Evolutionary conservation across 2,888 invertebrate genomes (phyloP), one percentile per base, ranked within the genome.

Genomic region (Leistus spinibarbis): DNA sequence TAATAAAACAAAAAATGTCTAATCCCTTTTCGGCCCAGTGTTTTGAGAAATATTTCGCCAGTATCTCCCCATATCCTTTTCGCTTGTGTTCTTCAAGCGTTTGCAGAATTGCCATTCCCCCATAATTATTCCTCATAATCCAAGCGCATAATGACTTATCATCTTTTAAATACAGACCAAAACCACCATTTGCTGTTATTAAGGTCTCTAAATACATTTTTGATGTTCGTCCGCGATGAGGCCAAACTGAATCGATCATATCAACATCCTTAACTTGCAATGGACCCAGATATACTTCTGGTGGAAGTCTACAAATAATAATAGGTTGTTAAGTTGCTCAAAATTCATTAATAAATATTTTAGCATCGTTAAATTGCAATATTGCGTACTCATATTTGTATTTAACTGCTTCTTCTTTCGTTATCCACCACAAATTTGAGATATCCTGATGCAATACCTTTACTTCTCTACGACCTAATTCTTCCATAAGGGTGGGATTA

Each of bases 61-160:
- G 79, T 24, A 84, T 78, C 76, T 78, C 81, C 5, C 82, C 86
- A 77, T 85, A 86, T 22, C 86, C 86, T 76, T 81, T 84, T 60
- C 83, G 78, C 75, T 79, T 83, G 71, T 85, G 79, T 20, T 80
- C 79, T 5, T 83, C 81, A 7, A 80, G 76, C 1, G 86, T 86
- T 76, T 86, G 85, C 24, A 85, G 79, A 5, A 83, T 79, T 13
- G 82, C 82, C 68, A 86, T 67, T 22, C 82, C 83, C 16, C 84
- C 83, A 70, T 82, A 81, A 22, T 83, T 82, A 71, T 82, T 83
- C 60, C 82, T 81, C 53, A 86, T 63, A 13, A 79, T 80, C 86
- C 86, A 86, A 5, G 85, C 82, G 5, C 85, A 81, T 60, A 86
- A 77, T 70, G 81, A 77, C 63, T 83, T 72, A 71, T 81, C 81